Evolutionary conservation across 1,140 invertebrate species (phyloP).

Genomic region (Drosophila sp.): DNA sequence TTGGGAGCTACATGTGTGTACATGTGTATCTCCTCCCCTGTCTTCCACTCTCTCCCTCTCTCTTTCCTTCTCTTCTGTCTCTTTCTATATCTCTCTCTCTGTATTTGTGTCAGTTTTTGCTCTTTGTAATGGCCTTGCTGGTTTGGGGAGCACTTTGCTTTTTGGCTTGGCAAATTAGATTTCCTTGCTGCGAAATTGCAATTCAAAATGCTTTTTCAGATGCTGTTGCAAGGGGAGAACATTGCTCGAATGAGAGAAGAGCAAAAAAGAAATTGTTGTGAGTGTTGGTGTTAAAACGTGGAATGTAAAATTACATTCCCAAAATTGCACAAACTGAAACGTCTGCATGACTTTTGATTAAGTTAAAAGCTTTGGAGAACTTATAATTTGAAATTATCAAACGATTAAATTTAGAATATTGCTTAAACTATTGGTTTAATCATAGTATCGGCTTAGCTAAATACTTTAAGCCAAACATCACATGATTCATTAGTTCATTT

Average conservation of each 20-base stretch:
- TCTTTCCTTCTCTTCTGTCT: not conserved
- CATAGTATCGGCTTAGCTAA: not conserved
- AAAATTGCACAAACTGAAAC: not conserved
- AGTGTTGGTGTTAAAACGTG: slow-evolving; percentile 42
- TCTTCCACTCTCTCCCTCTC: not conserved
- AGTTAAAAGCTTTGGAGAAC: too few relatives aligned
- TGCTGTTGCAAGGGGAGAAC: slow-evolving; percentile 6
- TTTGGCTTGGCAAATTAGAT: slow-evolving; percentile 57
- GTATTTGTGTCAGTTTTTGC: not conserved
- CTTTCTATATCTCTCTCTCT: not conserved
- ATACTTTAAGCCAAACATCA: not conserved
- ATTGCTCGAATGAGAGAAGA: not conserved
- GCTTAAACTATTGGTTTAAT: not conserved
- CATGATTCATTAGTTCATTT: slow-evolving; percentile 1
- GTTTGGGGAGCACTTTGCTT: slow-evolving; percentile 42
- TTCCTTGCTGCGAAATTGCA: slow-evolving; percentile 62
- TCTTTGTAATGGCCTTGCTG: slow-evolving; percentile 19
- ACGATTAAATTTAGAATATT: too few relatives aligned
- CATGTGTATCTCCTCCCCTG: too few relatives aligned
- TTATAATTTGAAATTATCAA: too few relatives aligned
- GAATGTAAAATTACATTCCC: slow-evolving; percentile 8
- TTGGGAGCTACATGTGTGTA: slow-evolving; percentile 18
- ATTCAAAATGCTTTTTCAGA: slow-evolving; percentile 45
- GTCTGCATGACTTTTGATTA: too few relatives aligned
- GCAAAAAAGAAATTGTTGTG: slow-evolving; percentile 6